Base-by-base conservation (phyloP, 2,797 vertebrate species). In the Sandelia bainsii region DNA sequence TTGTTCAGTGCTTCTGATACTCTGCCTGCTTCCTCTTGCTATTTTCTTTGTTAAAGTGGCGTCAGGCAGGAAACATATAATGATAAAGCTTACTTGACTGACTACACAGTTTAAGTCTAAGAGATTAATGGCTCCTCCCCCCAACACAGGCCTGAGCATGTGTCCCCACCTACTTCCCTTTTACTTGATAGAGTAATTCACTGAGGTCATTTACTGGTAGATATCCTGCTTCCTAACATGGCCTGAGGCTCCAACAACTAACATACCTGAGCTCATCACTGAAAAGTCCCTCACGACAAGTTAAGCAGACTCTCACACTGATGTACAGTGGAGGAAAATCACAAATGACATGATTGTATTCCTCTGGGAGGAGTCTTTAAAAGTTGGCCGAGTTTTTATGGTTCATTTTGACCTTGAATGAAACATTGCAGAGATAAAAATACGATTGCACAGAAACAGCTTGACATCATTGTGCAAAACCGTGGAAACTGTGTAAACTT, bases 81-180 rank as follows among this genome's bases (percentile, higher is more conserved):
- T 10, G 72, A 87, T 88, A 80, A 82, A 89, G 76, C 70, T 45
- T 68, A 87, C 65, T 88, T 80, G 73, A 83, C 72, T 84, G 78
- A 84, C 84, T 56, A 62, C 72, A 69, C 48, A 62, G 79, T 67
- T 72, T 66, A 74, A 79, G 42, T 45, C 8, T 85, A 62, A 60
- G 74, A 84, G 75, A 53, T 45, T 0, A 1, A 45, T 48, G 42
- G 81, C 92, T 88, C 92, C 91, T 81, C 91, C 91, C 78, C 57
- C 81, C 34, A 16, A 81, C 80, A 82, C 87, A 86, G 84, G 85
- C 81, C 82, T 5, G 9, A 72, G 65, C 80, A 45, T 72, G 79
- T 53, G 81, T 69, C 85, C 54, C 89, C 91, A 62, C 92, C 89
- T 77, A 86, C 88, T 91, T 89, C 88, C 89, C 58, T 44, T 86